Conservation (phyloP, 92 coral and sea anemone genomes). For the Phenganax stokvisi region DNA sequence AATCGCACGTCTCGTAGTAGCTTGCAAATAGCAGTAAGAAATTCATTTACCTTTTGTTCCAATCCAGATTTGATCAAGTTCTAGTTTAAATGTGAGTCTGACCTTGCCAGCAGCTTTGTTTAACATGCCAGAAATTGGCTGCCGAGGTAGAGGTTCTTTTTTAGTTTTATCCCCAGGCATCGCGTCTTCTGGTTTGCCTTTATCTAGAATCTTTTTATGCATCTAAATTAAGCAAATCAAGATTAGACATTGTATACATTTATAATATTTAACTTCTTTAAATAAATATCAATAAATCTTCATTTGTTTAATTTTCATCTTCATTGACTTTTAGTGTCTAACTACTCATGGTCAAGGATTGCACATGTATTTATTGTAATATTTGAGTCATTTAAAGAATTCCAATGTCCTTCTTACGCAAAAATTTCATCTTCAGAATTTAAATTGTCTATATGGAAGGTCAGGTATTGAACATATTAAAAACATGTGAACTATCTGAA, state of each 20-base stretch:
- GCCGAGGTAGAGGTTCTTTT: slow-evolving; percentile 81
- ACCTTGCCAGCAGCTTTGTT: slow-evolving; percentile 97
- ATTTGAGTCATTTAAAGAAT: no score
- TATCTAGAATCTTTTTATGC: slow-evolving; percentile 96
- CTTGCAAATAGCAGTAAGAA: no score
- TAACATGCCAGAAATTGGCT: slow-evolving; percentile 90
- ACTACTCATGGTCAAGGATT: not conserved
- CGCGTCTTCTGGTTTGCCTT: slow-evolving; percentile 94
- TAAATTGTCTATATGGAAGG: no score
- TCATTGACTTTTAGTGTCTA: no score
- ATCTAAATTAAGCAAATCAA: slow-evolving; percentile 48
- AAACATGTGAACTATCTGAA: not conserved
- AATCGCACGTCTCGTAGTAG: no score
- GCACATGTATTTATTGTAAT: not conserved
- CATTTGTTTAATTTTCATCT: not conserved
- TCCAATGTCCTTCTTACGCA: not conserved
- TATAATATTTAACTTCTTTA: no score
- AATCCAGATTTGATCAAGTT: slow-evolving; percentile 93
- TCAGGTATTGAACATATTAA: not conserved
- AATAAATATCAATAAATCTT: not conserved
- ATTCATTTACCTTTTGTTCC: slow-evolving; percentile 81
- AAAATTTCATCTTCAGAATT: no score
- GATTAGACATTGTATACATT: no score
- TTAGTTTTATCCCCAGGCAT: slow-evolving; percentile 79
- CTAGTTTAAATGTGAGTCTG: slow-evolving; percentile 91